Percentiles rank a stretch among this genome's conserved stretches.
phyloP scores from a whole-genome alignment of 2,888 invertebrate species.

The Drosophila rellima region DNA sequence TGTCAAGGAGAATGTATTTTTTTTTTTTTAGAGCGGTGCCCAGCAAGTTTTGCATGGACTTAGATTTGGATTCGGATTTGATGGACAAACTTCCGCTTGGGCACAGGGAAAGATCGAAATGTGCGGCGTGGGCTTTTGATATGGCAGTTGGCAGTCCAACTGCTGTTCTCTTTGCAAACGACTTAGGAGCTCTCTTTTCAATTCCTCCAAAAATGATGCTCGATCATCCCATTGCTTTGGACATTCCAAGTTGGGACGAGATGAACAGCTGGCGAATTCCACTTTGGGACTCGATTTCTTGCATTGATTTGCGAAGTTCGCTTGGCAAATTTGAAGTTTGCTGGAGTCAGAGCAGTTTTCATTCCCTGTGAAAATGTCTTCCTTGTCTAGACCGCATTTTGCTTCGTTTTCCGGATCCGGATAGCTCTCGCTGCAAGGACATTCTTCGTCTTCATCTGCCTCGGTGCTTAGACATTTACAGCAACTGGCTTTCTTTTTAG shows the following conservation, averaged over 20 bases:
- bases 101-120: slow-evolving; percentile 26
- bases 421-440: not conserved
- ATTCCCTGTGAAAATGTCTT: not conserved
- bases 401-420: not conserved
- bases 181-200: slow-evolving; percentile 45
- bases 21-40: slow-evolving; percentile 13
- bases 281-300: slow-evolving; percentile 7
- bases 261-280: not conserved
- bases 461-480: not conserved
- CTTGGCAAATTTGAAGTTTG: not conserved
- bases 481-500: not conserved
- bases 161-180: slow-evolving; percentile 19
- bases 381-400: not conserved
- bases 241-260: not conserved
- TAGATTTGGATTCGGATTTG: no score
- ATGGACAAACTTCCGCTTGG: not conserved
- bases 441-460: not conserved
- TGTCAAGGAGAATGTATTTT: not conserved
- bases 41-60: not conserved
- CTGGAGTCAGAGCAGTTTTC: not conserved
- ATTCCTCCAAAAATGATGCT: slow-evolving; percentile 38
- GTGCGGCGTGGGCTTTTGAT: slow-evolving; percentile 4
- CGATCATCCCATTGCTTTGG: not conserved
- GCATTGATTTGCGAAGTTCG: not conserved
- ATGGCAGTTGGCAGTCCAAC: not conserved